These are phyloP conservation scores for Leptinotarsa tumamoca DNA, from an alignment of 2,888 invertebrate genomes.

Conservation along the genomic window DNA sequence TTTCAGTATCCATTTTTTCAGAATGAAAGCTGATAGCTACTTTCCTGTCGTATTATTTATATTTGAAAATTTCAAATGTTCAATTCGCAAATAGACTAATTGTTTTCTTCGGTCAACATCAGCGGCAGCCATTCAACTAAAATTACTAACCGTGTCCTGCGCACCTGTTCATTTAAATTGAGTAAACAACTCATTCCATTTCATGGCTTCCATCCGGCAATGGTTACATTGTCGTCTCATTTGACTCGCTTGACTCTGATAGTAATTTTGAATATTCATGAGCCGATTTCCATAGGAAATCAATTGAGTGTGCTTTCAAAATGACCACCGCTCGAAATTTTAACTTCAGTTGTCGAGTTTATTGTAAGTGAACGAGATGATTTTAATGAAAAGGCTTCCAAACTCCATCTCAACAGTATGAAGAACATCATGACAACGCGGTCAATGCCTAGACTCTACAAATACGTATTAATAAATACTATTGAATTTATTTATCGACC, in stretches of 20 bases:
- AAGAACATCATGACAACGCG: too few relatives aligned
- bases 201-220: neutral
- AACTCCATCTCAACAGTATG: too few relatives aligned
- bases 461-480: too few relatives aligned
- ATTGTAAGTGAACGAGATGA: neutral
- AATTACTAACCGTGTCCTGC: neutral
- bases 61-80: too few relatives aligned
- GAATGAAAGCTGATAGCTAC: too few relatives aligned
- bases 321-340: too few relatives aligned
- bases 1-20: too few relatives aligned
- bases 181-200: slow-evolving; percentile 1
- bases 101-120: neutral
- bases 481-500: too few relatives aligned
- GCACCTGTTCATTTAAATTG: neutral
- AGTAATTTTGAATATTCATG: slow-evolving; percentile 5
- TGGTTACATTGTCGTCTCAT: neutral
- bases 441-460: too few relatives aligned
- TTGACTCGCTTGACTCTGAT: neutral
- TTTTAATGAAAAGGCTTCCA: neutral
- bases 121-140: neutral
- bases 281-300: neutral
- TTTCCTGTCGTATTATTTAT: too few relatives aligned
- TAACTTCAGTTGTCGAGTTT: too few relatives aligned
- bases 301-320: neutral
- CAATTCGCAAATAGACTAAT: too few relatives aligned